phyloP scores from a whole-genome alignment of 2,797 vertebrate species.

The Craterocephalus amniculus region DNA sequence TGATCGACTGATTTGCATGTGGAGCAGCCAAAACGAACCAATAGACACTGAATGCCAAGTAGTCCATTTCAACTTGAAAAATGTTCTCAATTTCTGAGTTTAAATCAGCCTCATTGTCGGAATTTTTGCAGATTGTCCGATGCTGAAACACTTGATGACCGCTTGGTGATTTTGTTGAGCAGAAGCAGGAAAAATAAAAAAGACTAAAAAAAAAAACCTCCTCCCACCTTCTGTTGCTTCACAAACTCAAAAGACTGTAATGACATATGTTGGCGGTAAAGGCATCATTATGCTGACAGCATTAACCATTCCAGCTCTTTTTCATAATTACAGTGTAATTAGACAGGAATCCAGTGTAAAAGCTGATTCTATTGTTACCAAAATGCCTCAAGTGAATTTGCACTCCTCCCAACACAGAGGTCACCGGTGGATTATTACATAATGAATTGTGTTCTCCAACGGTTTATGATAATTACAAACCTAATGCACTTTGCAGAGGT shows the following conservation, averaged over 20 bases:
- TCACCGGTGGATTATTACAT: slow-evolving; percentile 26
- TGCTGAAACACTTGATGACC: slow-evolving; percentile 3
- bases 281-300: slow-evolving; percentile 30
- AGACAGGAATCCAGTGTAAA: slow-evolving; percentile 30
- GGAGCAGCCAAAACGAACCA: slow-evolving; percentile 4
- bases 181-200: background rate
- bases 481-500: slow-evolving; percentile 1
- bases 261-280: slow-evolving; percentile 39
- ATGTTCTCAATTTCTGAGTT: slow-evolving; percentile 20
- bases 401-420: background rate
- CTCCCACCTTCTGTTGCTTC: background rate
- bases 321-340: slow-evolving; percentile 30
- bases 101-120: slow-evolving; percentile 2
- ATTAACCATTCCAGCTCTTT: slow-evolving; percentile 14
- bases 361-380: slow-evolving; percentile 25
- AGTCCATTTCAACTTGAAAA: slow-evolving; percentile 7
- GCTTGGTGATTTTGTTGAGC: slow-evolving; percentile 27
- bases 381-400: background rate
- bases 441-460: slow-evolving; percentile 10
- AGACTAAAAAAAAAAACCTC: background rate
- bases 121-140: slow-evolving; percentile 20
- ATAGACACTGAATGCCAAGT: background rate
- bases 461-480: slow-evolving; percentile 15
- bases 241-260: slow-evolving; percentile 12
- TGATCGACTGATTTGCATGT: slow-evolving; percentile 8